Evolutionary conservation across 2,888 invertebrate species (phyloP).

Genomic region (Hypsopygia costalis): DNA sequence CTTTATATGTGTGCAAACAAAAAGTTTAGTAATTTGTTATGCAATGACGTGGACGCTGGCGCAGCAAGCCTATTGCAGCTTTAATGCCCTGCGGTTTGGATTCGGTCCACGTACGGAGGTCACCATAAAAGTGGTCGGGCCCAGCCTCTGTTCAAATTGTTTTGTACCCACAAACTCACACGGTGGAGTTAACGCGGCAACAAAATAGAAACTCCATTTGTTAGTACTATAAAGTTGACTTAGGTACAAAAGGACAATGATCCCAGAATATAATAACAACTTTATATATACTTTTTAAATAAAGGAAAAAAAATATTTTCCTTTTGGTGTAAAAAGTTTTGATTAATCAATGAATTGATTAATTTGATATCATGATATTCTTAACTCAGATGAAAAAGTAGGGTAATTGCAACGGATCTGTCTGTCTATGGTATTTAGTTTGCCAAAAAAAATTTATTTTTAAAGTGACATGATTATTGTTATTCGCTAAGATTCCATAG

Average conservation of each 20-base stretch:
- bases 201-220: conserved; percentile 38
- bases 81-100: conserved; percentile 43
- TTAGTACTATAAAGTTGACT: conserved; percentile 31
- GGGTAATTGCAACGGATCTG: no score
- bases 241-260: conserved; percentile 13
- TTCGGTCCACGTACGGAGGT: conserved; percentile 8
- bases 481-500: no score
- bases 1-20: conserved; percentile 13
- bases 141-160: conserved; percentile 55
- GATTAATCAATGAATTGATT: no score
- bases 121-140: conserved; percentile 9
- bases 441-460: no score
- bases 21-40: conserved; percentile 42
- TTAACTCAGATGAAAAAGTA: no score
- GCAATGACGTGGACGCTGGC: conserved; percentile 41
- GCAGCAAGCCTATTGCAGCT: conserved; percentile 58
- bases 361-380: no score
- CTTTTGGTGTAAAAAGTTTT: no score
- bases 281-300: no score
- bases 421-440: no score
- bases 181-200: conserved; percentile 26
- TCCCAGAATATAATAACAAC: no score
- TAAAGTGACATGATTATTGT: no score
- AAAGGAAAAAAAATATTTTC: no score
- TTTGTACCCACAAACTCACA: conserved; percentile 40